phyloP scores from a whole-genome alignment of 2,113 vertebrate genomes.

The Speoplatyrhinus poulsoni region DNA sequence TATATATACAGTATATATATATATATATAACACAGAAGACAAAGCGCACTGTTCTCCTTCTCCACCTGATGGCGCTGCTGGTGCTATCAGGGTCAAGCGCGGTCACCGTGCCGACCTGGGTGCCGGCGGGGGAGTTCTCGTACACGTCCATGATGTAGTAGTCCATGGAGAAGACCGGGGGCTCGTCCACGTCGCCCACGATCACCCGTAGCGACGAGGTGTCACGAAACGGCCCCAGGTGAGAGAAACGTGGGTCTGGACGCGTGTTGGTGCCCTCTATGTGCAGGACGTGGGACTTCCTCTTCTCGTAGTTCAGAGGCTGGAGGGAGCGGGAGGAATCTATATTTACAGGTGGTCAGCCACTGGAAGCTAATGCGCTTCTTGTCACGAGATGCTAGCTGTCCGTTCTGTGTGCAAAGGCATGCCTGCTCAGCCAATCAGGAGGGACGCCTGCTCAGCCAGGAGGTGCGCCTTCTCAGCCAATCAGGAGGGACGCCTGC shows the following conservation, averaged over 20 bases:
- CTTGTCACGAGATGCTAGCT: too few relatives aligned
- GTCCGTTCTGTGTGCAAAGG: too few relatives aligned
- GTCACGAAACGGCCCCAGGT: slow-evolving; percentile 84
- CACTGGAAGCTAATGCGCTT: too few relatives aligned
- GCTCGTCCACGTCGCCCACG: slow-evolving; percentile 86
- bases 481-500: too few relatives aligned
- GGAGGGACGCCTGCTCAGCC: too few relatives aligned
- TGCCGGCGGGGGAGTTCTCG: slow-evolving; percentile 82
- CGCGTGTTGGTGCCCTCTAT: slow-evolving; percentile 86
- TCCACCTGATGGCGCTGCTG: slow-evolving; percentile 82
- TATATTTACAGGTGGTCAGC: too few relatives aligned
- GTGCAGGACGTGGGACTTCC: slow-evolving; percentile 80
- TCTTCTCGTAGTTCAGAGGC: slow-evolving; percentile 86
- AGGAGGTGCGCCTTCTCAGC: too few relatives aligned
- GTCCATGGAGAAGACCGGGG: slow-evolving; percentile 78
- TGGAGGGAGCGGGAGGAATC: slow-evolving; percentile 30
- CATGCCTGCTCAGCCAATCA: too few relatives aligned
- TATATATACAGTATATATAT: too few relatives aligned
- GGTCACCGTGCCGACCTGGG: slow-evolving; percentile 81
- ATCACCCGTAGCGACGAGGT: slow-evolving; percentile 81
- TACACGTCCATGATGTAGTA: slow-evolving; percentile 83
- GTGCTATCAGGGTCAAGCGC: slow-evolving; percentile 86
- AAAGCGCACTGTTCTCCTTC: not conserved
- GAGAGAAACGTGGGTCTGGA: slow-evolving; percentile 81
- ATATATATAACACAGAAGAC: too few relatives aligned